These are phyloP conservation scores for Melieria crassipennis DNA, from an alignment of 2,888 invertebrate species.

Conservation along the genomic window DNA sequence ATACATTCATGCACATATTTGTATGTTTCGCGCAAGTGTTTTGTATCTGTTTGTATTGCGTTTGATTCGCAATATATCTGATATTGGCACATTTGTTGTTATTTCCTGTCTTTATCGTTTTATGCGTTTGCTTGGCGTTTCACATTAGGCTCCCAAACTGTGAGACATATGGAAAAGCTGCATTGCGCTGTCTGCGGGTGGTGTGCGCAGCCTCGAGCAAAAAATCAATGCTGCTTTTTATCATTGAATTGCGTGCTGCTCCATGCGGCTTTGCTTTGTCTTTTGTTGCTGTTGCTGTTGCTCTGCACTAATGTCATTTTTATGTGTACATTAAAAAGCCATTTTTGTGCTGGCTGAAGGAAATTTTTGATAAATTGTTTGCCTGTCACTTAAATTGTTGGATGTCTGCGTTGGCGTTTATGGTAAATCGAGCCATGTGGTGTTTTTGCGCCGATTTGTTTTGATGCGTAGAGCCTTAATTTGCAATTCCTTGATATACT, in stretches of 20 bases:
- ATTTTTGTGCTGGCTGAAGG: conserved; percentile 14
- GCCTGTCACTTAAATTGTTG: no score
- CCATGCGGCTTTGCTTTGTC: conserved; percentile 1
- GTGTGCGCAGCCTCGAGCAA: neutral
- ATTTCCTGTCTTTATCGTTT: neutral
- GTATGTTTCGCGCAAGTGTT: neutral
- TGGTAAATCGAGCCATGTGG: no score
- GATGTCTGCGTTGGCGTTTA: no score
- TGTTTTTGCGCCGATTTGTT: no score
- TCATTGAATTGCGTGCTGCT: conserved; percentile 16
- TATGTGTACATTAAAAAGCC: conserved; percentile 36
- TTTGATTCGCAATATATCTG: neutral
- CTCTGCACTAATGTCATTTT: conserved; percentile 37
- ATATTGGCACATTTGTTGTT: neutral
- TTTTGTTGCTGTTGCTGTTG: conserved; percentile 12
- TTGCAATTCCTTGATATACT: no score
- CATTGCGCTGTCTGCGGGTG: no score
- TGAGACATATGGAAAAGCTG: no score
- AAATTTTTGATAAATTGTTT: neutral
- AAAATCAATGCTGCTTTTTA: conserved; percentile 38
- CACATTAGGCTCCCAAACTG: no score
- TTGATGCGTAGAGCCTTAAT: no score
- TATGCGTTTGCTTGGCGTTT: no score
- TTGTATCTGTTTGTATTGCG: conserved; percentile 5
- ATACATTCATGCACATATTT: no score